A percentile compares a stretch with the other conserved stretches of the same genome.
Conservation (phyloP, 2,797 vertebrate genomes). For the Enteromius radiatus region DNA sequence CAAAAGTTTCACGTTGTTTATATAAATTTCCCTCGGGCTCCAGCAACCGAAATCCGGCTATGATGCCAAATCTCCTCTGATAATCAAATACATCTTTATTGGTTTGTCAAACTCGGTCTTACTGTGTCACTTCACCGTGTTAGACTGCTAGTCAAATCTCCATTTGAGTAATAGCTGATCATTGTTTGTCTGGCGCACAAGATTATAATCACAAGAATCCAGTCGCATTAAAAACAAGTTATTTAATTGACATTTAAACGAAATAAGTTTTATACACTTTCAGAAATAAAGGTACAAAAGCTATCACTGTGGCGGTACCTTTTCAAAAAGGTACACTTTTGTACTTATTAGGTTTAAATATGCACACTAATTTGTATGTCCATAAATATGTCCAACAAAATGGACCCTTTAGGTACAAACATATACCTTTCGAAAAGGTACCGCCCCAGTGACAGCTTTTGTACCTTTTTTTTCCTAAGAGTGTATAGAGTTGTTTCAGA, state of each 20-base stretch:
- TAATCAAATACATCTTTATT: conserved; percentile 36
- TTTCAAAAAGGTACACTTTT: no score
- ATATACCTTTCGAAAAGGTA: no score
- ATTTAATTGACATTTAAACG: background rate
- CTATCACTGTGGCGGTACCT: no score
- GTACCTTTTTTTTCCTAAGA: no score
- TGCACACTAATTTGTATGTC: no score
- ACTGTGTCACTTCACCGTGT: background rate
- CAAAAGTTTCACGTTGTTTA: conserved; percentile 24
- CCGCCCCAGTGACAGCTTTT: no score
- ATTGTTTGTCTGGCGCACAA: background rate
- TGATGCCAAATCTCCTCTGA: background rate
- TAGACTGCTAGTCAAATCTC: background rate
- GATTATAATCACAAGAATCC: background rate
- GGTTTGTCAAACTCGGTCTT: background rate
- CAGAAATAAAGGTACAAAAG: no score
- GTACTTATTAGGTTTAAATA: no score
- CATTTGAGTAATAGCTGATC: background rate
- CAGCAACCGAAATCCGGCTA: conserved; percentile 17
- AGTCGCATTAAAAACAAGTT: background rate
- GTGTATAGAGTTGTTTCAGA: background rate
- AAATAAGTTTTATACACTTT: background rate
- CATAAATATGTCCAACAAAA: no score
- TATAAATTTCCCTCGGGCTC: conserved; percentile 19
- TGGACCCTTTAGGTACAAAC: no score